A percentile compares a stretch with the other conserved stretches of the same genome.
phyloP scores from a whole-genome alignment of 2,113 vertebrate species.

The Antennarius striatus region DNA sequence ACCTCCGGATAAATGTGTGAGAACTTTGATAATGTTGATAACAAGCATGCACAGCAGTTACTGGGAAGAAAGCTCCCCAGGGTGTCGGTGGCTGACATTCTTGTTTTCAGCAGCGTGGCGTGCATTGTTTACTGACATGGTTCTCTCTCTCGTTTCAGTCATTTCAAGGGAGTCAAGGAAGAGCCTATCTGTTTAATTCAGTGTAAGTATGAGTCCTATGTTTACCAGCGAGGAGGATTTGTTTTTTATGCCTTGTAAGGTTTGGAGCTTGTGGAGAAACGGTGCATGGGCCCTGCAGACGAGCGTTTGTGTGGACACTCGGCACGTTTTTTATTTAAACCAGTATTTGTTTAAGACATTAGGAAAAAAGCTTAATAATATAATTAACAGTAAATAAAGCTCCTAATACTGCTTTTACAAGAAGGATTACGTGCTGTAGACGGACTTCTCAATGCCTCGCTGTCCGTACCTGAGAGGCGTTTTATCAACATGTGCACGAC shows the following conservation, averaged over 20 bases:
- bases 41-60: slow-evolving; percentile 27
- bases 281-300: too few relatives aligned
- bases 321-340: too few relatives aligned
- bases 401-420: too few relatives aligned
- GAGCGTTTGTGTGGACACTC: too few relatives aligned
- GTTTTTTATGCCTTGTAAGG: too few relatives aligned
- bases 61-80: slow-evolving; percentile 19
- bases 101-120: slow-evolving; percentile 7
- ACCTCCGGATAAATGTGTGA: slow-evolving; percentile 36
- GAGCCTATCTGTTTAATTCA: slow-evolving; percentile 99
- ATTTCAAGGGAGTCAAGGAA: slow-evolving; percentile 98
- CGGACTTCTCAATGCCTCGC: not conserved
- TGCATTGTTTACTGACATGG: slow-evolving; percentile 27
- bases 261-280: too few relatives aligned
- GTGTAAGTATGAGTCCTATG: slow-evolving; percentile 86
- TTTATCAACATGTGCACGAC: not conserved
- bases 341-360: too few relatives aligned
- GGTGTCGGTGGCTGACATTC: slow-evolving; percentile 37
- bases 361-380: too few relatives aligned
- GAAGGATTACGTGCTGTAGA: not conserved
- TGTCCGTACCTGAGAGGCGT: not conserved
- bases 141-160: slow-evolving; percentile 82
- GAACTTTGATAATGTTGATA: slow-evolving; percentile 42
- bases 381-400: too few relatives aligned
- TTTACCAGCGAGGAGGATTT: not conserved